A percentile compares a stretch with the other conserved stretches of the same genome.
Evolutionary conservation across 2,797 vertebrate genomes (phyloP).

Genomic region (Cryptoblepharus egeriae): DNA sequence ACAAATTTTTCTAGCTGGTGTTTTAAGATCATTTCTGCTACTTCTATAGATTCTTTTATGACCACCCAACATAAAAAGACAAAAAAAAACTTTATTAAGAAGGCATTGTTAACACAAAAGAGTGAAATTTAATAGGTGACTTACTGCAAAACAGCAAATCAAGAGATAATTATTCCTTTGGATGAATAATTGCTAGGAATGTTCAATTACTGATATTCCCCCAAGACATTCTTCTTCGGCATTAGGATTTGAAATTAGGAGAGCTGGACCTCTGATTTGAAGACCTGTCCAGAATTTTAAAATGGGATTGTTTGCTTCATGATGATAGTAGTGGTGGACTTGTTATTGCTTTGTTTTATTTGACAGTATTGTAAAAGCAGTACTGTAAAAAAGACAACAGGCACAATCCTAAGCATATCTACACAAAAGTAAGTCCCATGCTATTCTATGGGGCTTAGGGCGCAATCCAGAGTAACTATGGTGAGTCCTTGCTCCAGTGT

Average conservation of each 20-base stretch:
- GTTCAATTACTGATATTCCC: conserved; percentile 27
- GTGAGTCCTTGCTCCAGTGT: too few species aligned
- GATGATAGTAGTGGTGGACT: neutral
- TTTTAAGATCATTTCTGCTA: conserved; percentile 4
- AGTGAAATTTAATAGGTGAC: conserved; percentile 23
- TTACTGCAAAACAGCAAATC: conserved; percentile 22
- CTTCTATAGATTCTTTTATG: neutral
- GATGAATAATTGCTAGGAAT: conserved; percentile 39
- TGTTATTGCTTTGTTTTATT: neutral
- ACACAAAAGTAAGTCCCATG: too few species aligned
- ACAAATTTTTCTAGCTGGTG: conserved; percentile 4
- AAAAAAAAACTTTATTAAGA: conserved; percentile 17
- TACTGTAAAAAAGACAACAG: neutral
- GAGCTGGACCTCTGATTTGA: neutral
- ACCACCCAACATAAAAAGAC: conserved; percentile 17
- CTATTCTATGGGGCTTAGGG: too few species aligned
- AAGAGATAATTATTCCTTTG: conserved; percentile 37
- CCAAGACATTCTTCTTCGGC: conserved; percentile 1
- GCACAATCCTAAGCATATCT: too few species aligned
- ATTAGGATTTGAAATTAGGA: neutral
- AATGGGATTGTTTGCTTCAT: neutral
- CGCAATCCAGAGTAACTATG: too few species aligned
- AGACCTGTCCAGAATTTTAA: neutral
- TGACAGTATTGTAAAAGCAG: neutral
- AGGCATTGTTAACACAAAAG: conserved; percentile 14